phyloP scores from a whole-genome alignment of 2,113 vertebrate genomes.

The Nycticebus coucang region DNA sequence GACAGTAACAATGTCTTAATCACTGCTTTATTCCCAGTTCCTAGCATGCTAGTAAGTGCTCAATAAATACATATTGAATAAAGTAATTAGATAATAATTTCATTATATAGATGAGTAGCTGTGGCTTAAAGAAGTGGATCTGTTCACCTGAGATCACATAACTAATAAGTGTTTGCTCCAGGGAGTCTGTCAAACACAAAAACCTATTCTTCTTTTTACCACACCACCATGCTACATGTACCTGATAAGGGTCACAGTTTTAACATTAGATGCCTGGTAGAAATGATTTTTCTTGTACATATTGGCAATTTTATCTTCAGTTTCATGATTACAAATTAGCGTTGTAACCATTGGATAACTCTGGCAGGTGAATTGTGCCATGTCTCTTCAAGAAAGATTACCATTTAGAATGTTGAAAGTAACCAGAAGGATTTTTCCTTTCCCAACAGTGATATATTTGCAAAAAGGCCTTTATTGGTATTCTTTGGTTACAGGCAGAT shows the following conservation, averaged over 20 bases:
- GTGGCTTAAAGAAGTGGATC: slow-evolving; percentile 12
- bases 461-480: not conserved
- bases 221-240: not conserved
- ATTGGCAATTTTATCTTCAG: not conserved
- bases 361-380: not conserved
- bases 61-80: not conserved
- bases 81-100: not conserved
- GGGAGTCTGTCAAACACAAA: not conserved
- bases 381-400: not conserved
- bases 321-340: not conserved
- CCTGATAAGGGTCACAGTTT: not conserved
- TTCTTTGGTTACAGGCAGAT: not conserved
- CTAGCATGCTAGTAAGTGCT: not conserved
- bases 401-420: not conserved
- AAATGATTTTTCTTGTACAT: not conserved
- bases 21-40: not conserved
- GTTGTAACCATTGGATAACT: not conserved
- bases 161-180: not conserved
- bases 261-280: not conserved
- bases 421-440: slow-evolving; percentile 36
- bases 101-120: not conserved
- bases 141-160: not conserved
- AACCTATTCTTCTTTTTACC: not conserved
- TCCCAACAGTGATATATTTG: not conserved
- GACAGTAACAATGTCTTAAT: not conserved